Evolutionary conservation across 1,140 invertebrate genomes (phyloP).

Genomic region (Varroa destructor): DNA sequence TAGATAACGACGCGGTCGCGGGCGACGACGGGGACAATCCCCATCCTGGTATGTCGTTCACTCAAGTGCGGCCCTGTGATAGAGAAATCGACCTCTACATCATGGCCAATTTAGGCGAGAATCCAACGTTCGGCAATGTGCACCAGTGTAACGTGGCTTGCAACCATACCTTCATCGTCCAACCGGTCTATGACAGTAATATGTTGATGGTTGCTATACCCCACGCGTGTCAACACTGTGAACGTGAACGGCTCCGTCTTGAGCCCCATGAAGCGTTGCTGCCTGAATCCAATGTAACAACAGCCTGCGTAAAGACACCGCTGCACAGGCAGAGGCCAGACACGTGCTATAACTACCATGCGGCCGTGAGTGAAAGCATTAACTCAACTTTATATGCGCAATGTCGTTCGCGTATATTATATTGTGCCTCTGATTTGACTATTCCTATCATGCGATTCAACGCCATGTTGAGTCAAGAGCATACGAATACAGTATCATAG

Average conservation of each 20-base stretch:
- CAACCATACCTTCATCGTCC: constrained; percentile 57
- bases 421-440: no score
- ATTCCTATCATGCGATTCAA: no score
- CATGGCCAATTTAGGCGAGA: constrained; percentile 39
- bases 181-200: constrained; percentile 80
- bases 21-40: constrained; percentile 16
- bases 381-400: constrained; percentile 19
- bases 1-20: background rate
- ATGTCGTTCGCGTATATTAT: no score
- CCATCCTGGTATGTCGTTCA: constrained; percentile 38
- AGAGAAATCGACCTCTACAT: constrained; percentile 73
- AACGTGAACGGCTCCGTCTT: constrained; percentile 35
- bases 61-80: constrained; percentile 63
- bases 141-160: constrained; percentile 29
- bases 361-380: constrained; percentile 50
- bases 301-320: constrained; percentile 41
- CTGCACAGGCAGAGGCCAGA: constrained; percentile 54
- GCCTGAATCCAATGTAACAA: constrained; percentile 43
- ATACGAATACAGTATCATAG: no score
- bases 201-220: constrained; percentile 69
- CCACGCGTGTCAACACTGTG: constrained; percentile 13
- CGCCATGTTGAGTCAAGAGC: no score
- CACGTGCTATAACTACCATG: constrained; percentile 67
- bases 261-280: constrained; percentile 41
- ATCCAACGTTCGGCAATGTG: constrained; percentile 20